These are phyloP conservation scores for Petrophora chlorosata DNA, from an alignment of 2,888 invertebrate genomes.

Conservation along the genomic window DNA sequence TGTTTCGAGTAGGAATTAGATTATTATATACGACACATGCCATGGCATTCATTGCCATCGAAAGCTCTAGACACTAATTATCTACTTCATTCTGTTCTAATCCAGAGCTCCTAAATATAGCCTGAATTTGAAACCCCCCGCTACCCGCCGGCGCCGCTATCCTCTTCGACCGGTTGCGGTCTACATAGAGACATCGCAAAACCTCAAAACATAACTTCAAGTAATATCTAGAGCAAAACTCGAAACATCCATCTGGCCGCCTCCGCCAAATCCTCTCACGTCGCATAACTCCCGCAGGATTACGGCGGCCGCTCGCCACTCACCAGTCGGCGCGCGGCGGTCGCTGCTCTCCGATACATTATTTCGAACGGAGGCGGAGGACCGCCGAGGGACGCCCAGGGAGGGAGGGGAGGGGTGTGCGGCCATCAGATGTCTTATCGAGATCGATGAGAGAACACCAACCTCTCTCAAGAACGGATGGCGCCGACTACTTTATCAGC, in stretches of 20 bases:
- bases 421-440: slow-evolving; percentile 14
- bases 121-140: too few relatives aligned
- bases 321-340: slow-evolving; percentile 5
- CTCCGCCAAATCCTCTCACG: slow-evolving; percentile 10
- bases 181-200: not conserved
- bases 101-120: too few relatives aligned
- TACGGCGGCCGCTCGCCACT: slow-evolving; percentile 9
- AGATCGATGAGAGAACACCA: slow-evolving; percentile 17
- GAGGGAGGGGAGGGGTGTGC: not conserved
- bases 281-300: slow-evolving; percentile 6
- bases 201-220: not conserved
- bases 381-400: not conserved
- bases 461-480: slow-evolving; percentile 3
- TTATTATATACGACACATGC: too few relatives aligned
- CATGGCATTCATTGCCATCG: too few relatives aligned
- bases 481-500: slow-evolving; percentile 19
- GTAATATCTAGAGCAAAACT: not conserved
- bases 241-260: slow-evolving; percentile 6
- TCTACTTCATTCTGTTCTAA: too few relatives aligned
- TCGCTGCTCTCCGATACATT: slow-evolving; percentile 13
- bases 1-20: too few relatives aligned
- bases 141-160: too few relatives aligned
- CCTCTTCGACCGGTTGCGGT: too few relatives aligned
- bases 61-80: too few relatives aligned
- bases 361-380: not conserved